Evolutionary conservation across 92 coral and sea anemone species (phyloP).

Genomic region (Porites evermanni): DNA sequence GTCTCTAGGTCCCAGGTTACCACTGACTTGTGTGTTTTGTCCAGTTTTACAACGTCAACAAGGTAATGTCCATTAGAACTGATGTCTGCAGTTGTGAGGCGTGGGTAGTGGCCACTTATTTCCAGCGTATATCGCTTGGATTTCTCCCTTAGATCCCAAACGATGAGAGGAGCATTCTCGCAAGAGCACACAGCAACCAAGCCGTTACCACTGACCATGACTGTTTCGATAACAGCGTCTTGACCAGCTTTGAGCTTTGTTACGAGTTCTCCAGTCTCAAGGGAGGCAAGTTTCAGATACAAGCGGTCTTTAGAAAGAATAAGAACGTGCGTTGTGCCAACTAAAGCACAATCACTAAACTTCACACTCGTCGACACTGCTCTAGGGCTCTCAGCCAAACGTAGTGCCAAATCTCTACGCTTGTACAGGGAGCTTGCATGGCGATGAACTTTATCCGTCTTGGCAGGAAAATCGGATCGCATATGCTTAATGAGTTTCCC

Average conservation of each 20-base stretch:
- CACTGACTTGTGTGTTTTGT: slow-evolving; percentile 85
- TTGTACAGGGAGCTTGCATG: slow-evolving; percentile 99
- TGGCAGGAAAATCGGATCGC: slow-evolving; percentile 88
- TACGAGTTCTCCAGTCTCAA: slow-evolving; percentile 93
- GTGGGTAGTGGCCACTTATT: slow-evolving; percentile 88
- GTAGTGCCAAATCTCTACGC: slow-evolving; percentile 93
- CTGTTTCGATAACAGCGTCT: slow-evolving; percentile 88
- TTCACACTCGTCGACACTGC: slow-evolving; percentile 79
- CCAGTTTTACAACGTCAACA: slow-evolving; percentile 90
- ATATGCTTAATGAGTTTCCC: slow-evolving; percentile 91
- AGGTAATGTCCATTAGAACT: slow-evolving; percentile 91
- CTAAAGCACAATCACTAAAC: slow-evolving; percentile 96
- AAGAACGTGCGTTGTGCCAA: slow-evolving; percentile 87
- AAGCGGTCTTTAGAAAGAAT: slow-evolving; percentile 90
- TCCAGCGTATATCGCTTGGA: slow-evolving; percentile 73
- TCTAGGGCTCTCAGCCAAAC: slow-evolving; percentile 95
- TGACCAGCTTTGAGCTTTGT: slow-evolving; percentile 94
- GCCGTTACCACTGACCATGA: slow-evolving; percentile 96
- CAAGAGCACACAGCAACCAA: slow-evolving; percentile 89
- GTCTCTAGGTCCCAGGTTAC: slow-evolving; percentile 95
- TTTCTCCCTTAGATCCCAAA: slow-evolving; percentile 88
- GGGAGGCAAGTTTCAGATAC: slow-evolving; percentile 89
- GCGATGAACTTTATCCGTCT: slow-evolving; percentile 86
- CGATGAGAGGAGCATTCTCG: slow-evolving; percentile 87
- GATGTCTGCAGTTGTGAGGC: slow-evolving; percentile 91